These are phyloP conservation scores for Archegozetes longisetosus DNA, from an alignment of 1,140 invertebrate genomes.

Conservation along the genomic window DNA sequence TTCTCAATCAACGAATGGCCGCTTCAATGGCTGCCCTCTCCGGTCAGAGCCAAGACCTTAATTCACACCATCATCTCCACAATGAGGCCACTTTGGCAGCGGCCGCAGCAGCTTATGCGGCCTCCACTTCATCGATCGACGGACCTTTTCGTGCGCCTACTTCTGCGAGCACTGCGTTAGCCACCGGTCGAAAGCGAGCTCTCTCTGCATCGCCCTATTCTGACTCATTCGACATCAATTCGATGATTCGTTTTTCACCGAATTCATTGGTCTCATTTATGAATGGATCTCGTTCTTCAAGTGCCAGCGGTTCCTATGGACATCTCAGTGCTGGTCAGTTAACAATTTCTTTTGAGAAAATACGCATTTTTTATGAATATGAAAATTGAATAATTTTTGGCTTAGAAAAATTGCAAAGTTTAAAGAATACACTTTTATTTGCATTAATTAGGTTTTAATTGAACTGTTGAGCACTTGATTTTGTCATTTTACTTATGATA, in stretches of 20 bases:
- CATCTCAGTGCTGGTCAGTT: constrained; percentile 66
- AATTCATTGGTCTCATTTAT: constrained; percentile 80
- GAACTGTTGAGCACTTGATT: too few species aligned
- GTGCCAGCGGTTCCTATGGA: constrained; percentile 66
- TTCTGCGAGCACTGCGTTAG: neutral
- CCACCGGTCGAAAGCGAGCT: constrained; percentile 56
- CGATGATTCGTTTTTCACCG: constrained; percentile 84
- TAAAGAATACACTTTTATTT: too few species aligned
- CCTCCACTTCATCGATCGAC: neutral
- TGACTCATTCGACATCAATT: constrained; percentile 81
- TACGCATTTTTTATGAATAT: too few species aligned
- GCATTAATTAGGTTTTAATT: too few species aligned
- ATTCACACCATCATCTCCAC: neutral
- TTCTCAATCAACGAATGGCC: constrained; percentile 11
- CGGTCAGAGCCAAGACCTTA: neutral
- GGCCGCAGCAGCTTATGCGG: neutral
- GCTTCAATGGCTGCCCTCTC: constrained; percentile 7
- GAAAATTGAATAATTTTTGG: too few species aligned
- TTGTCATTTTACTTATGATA: too few species aligned
- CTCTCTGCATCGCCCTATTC: constrained; percentile 86
- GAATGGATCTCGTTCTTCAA: constrained; percentile 46
- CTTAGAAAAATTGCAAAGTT: too few species aligned
- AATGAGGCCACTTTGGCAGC: neutral
- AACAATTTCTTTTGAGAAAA: too few species aligned
- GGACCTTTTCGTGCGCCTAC: constrained; percentile 9